These are phyloP conservation scores for Rhinichthys osculus DNA, from an alignment of 2,797 vertebrate species.

Conservation along the genomic window DNA sequence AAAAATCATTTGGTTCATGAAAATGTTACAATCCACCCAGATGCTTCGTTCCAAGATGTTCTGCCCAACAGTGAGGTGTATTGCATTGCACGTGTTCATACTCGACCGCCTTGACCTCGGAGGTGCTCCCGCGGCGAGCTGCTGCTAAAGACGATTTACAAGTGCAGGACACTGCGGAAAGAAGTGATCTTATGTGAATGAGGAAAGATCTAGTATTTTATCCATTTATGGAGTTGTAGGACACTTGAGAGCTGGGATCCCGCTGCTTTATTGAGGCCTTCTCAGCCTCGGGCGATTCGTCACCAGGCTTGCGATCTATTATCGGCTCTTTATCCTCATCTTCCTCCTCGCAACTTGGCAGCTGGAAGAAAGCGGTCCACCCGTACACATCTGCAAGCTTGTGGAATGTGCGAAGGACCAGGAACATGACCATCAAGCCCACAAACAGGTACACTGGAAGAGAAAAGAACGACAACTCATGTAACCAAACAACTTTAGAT, in stretches of 20 bases:
- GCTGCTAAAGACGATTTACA: neutral
- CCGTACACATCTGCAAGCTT: slow-evolving; percentile 83
- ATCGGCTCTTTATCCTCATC: slow-evolving; percentile 75
- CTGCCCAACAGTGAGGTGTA: neutral
- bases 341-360: slow-evolving; percentile 77
- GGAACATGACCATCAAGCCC: slow-evolving; percentile 85
- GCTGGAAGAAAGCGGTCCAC: slow-evolving; percentile 78
- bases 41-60: neutral
- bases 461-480: neutral
- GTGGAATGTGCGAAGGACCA: slow-evolving; percentile 87
- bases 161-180: too few species aligned
- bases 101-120: neutral
- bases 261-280: slow-evolving; percentile 63
- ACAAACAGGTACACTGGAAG: slow-evolving; percentile 80
- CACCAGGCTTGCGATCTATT: slow-evolving; percentile 34
- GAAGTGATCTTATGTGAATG: neutral
- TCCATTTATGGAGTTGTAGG: slow-evolving; percentile 78
- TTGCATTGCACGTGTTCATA: slow-evolving; percentile 4
- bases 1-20: neutral
- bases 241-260: slow-evolving; percentile 68
- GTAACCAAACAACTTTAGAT: neutral
- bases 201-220: neutral
- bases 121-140: neutral
- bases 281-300: slow-evolving; percentile 19
- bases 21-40: neutral